Conservation (phyloP, 92 coral and sea anemone species). For the Epizoanthus rinbou region DNA sequence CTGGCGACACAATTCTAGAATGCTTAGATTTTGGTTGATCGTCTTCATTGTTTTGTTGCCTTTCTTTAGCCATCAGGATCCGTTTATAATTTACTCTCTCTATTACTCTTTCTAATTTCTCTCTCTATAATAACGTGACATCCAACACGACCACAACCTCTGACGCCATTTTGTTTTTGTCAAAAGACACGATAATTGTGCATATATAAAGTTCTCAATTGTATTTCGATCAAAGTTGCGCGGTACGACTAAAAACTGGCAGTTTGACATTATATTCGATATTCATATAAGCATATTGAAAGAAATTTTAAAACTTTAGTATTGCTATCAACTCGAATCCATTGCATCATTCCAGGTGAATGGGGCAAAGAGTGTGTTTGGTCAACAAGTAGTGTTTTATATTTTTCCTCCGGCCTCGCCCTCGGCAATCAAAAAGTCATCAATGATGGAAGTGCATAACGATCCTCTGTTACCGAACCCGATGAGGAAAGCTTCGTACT, state of each 20-base stretch:
- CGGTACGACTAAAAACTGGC: too few relatives aligned
- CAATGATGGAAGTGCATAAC: neutral
- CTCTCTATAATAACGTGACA: neutral
- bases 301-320: too few relatives aligned
- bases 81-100: neutral
- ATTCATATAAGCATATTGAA: too few relatives aligned
- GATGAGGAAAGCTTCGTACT: conserved; percentile 36
- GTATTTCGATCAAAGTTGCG: too few relatives aligned
- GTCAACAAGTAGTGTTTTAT: too few relatives aligned
- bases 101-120: too few relatives aligned
- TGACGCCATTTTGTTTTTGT: conserved; percentile 8
- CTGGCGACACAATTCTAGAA: conserved; percentile 57
- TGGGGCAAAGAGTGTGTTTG: too few relatives aligned
- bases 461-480: conserved; percentile 22
- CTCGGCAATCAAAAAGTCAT: too few relatives aligned
- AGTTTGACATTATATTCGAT: too few relatives aligned
- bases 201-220: neutral
- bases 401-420: too few relatives aligned
- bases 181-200: neutral
- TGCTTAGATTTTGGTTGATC: conserved; percentile 55
- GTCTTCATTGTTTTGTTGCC: conserved; percentile 31
- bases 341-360: too few relatives aligned
- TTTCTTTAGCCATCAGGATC: conserved; percentile 27
- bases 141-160: neutral
- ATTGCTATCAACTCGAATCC: too few relatives aligned